These are phyloP conservation scores for Brachyptera putata DNA, from an alignment of 2,888 invertebrate genomes.

Conservation along the genomic window DNA sequence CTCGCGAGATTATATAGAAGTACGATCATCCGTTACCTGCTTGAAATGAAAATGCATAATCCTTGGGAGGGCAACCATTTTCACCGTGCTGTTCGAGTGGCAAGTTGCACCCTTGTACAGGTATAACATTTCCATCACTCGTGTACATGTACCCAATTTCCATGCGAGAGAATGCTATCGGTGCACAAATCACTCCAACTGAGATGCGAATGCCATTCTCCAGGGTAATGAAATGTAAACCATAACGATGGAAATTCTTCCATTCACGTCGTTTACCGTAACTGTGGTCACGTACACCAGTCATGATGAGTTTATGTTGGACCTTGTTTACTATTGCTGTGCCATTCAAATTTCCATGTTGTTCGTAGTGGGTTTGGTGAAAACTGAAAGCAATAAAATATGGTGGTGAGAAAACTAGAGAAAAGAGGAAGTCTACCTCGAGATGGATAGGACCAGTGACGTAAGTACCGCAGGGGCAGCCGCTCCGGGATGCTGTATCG, in stretches of 20 bases:
- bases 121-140: constrained; percentile 42
- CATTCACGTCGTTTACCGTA: constrained; percentile 63
- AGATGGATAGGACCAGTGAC: too few relatives aligned
- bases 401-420: too few relatives aligned
- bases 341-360: constrained; percentile 61
- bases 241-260: constrained; percentile 64
- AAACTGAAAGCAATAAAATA: constrained; percentile 55
- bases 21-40: too few relatives aligned
- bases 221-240: constrained; percentile 62
- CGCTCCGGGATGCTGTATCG: too few relatives aligned
- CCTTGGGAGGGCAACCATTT: constrained; percentile 52
- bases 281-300: constrained; percentile 64
- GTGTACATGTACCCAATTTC: constrained; percentile 51
- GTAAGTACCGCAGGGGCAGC: too few relatives aligned
- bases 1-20: too few relatives aligned
- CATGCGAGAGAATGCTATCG: constrained; percentile 52
- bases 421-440: too few relatives aligned
- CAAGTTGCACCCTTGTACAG: constrained; percentile 50
- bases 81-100: constrained; percentile 60
- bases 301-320: constrained; percentile 50
- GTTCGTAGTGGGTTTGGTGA: constrained; percentile 73
- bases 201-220: constrained; percentile 66
- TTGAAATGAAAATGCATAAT: constrained; percentile 58
- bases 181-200: constrained; percentile 62
- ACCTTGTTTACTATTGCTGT: constrained; percentile 52